Conservation (phyloP, 2,888 invertebrate genomes). For the Iphiclides podalirius region DNA sequence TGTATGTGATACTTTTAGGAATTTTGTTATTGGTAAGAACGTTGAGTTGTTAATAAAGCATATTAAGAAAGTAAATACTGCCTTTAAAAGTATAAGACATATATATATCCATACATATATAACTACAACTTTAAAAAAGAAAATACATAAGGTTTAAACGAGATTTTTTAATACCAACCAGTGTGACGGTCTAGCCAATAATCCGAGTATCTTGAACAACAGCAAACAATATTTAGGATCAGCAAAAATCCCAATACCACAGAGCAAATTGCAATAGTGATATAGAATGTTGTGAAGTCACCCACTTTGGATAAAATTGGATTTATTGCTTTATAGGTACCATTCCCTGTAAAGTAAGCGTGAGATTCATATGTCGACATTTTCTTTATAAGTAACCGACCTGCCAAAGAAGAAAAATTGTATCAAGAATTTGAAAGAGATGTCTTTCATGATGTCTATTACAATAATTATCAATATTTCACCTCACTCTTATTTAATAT, state of each 20-base stretch:
- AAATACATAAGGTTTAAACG: too few relatives aligned
- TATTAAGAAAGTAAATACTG: too few relatives aligned
- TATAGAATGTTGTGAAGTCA: conserved; percentile 92
- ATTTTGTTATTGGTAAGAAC: too few relatives aligned
- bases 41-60: too few relatives aligned
- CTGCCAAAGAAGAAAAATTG: conserved; percentile 61
- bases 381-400: conserved; percentile 48
- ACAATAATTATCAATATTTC: neutral
- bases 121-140: too few relatives aligned
- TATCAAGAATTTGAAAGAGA: conserved; percentile 34
- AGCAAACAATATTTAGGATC: conserved; percentile 87
- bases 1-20: too few relatives aligned
- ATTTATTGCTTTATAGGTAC: conserved; percentile 59
- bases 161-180: conserved; percentile 69
- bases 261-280: conserved; percentile 88
- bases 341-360: conserved; percentile 68
- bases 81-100: too few relatives aligned
- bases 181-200: conserved; percentile 93
- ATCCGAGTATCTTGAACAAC: conserved; percentile 88
- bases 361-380: conserved; percentile 68
- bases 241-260: conserved; percentile 85
- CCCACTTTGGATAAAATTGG: conserved; percentile 69
- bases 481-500: too few relatives aligned
- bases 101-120: too few relatives aligned
- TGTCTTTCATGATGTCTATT: neutral